A percentile compares a stretch with the other conserved stretches of the same genome.
phyloP scores from a whole-genome alignment of 2,888 invertebrate genomes.

The Aphidius colemani region DNA sequence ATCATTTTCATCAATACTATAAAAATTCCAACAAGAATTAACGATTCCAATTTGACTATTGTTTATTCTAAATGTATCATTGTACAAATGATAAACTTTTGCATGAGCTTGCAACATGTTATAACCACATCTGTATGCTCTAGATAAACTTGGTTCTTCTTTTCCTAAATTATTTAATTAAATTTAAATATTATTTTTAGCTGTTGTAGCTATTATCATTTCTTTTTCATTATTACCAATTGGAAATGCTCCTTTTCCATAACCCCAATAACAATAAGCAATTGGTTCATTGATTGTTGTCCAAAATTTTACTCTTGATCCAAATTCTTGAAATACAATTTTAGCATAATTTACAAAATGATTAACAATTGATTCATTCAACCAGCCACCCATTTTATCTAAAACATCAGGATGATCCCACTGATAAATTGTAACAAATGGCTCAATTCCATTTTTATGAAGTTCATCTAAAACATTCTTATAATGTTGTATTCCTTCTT shows the following conservation, averaged over 20 bases:
- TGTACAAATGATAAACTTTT: constrained; percentile 67
- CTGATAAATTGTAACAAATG: constrained; percentile 66
- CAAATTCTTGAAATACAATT: constrained; percentile 66
- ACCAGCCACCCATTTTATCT: constrained; percentile 72
- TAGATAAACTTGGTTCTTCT: constrained; percentile 59
- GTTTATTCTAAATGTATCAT: constrained; percentile 62
- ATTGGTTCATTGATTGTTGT: constrained; percentile 79
- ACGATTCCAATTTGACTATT: constrained; percentile 67
- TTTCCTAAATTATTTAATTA: constrained; percentile 26
- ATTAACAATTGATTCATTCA: constrained; percentile 69
- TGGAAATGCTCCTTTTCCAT: constrained; percentile 36
- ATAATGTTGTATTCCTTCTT: constrained; percentile 76
- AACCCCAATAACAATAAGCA: constrained; percentile 64
- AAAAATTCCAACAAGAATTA: constrained; percentile 62
- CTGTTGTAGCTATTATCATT: constrained; percentile 7
- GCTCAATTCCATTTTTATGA: constrained; percentile 64
- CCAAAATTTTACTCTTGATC: constrained; percentile 64
- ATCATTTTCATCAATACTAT: constrained; percentile 60
- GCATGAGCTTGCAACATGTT: constrained; percentile 71
- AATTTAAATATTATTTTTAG: too few relatives aligned
- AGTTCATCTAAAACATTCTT: constrained; percentile 75
- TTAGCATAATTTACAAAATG: constrained; percentile 70
- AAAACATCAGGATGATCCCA: constrained; percentile 66
- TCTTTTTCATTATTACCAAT: constrained; percentile 1
- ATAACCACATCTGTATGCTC: constrained; percentile 69